These are phyloP conservation scores for Callocephalon fimbriatum DNA, from an alignment of 2,113 vertebrate species.

Conservation along the genomic window DNA sequence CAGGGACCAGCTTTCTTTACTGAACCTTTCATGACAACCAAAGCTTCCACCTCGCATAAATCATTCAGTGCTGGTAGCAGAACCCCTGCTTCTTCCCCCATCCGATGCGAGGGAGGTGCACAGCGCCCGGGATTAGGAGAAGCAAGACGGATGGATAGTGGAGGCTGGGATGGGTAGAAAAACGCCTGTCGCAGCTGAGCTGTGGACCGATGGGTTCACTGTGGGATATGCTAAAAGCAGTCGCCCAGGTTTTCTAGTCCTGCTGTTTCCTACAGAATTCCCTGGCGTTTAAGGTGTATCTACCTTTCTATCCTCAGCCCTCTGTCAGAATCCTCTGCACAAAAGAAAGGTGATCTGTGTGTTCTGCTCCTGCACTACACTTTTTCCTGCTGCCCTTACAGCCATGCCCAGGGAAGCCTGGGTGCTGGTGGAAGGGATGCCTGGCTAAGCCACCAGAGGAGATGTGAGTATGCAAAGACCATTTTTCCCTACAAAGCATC, in stretches of 20 bases:
- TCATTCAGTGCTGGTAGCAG: neutral
- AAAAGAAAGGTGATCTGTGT: neutral
- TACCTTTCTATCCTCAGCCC: neutral
- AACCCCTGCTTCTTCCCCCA: slow-evolving; percentile 17
- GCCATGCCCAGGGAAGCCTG: neutral
- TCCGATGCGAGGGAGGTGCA: neutral
- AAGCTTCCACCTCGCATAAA: neutral
- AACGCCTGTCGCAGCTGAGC: neutral
- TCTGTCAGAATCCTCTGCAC: neutral
- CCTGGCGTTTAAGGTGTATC: rapidly evolving
- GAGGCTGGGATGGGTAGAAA: slow-evolving; percentile 20
- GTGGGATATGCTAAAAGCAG: neutral
- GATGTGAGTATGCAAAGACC: neutral
- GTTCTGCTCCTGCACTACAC: neutral
- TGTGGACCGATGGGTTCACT: neutral
- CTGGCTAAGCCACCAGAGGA: neutral
- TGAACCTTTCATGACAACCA: neutral
- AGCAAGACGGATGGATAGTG: slow-evolving; percentile 35
- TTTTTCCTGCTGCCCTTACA: neutral
- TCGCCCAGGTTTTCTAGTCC: neutral
- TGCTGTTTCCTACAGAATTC: neutral
- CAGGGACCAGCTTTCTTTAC: slow-evolving; percentile 30
- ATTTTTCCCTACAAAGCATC: neutral
- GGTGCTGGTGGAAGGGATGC: neutral
- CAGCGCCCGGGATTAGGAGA: neutral